Base-by-base conservation (phyloP, 2,888 invertebrate genomes). In the Philaethria dido region DNA sequence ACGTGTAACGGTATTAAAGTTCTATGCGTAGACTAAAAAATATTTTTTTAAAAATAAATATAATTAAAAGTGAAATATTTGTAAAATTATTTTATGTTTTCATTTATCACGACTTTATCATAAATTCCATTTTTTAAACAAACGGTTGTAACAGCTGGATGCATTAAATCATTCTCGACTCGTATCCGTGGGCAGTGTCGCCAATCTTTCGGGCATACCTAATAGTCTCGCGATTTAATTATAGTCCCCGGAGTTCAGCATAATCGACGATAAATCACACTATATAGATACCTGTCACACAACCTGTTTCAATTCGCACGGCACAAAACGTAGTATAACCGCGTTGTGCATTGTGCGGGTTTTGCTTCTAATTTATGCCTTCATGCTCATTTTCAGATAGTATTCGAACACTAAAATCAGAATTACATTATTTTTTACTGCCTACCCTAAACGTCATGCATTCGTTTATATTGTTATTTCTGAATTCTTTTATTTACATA, bases 281-380 rank as follows among this genome's bases (percentile, higher is more conserved):
- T 79, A 82, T 85, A 90, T 88, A 87, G 88, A 91, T 88, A 92
- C 88, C 89, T 91, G 91, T 83, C 91, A 87, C 85, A 78, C 89
- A 92, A 90, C 93, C 92, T 93, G 94, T 93, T 93, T 93, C 85
- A 82, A 86, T 90, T 86, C 88, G 88, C 87, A 81, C 85, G 81
- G 79, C 83, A 88, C 85, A 87, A 88, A 84, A 83, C 82, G 73
- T 72, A 78, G 77, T 73, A 75, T 78, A 81, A 75, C 78, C 74
- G 81, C 79, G 80, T 79, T 75, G 75, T 66, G 81, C 79, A 83
- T 86, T 89, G 85, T 87, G 80, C 82, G 73, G 78, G 75, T 80
- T 84, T 84, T 84, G 78, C 82, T 78, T 75, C 81, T 89, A 89
- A 92, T 92, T 92, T 92, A 92, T 92, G 87, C 80, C 88, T 88